Conservation (phyloP, 2,797 vertebrate species). For the Liasis olivaceus region DNA sequence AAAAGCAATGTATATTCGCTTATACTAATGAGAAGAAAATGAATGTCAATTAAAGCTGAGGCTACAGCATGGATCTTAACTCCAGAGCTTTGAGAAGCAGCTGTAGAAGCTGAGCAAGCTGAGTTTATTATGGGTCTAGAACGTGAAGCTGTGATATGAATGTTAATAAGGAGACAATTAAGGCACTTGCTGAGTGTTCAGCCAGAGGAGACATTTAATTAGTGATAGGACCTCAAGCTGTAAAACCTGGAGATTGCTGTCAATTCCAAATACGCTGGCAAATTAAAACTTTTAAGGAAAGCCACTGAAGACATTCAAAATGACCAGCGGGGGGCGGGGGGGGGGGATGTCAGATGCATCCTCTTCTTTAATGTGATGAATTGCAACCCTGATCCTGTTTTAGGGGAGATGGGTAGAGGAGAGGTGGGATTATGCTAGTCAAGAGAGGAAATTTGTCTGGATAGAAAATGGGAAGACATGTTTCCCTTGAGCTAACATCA, state of each 20-base stretch:
- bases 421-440: neutral
- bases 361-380: neutral
- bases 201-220: constrained; percentile 63
- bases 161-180: constrained; percentile 69
- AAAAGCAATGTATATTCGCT: constrained; percentile 46
- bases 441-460: neutral
- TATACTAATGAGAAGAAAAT: constrained; percentile 64
- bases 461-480: neutral
- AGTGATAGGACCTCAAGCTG: constrained; percentile 38
- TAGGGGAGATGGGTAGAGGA: neutral
- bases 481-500: neutral
- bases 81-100: constrained; percentile 48
- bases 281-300: constrained; percentile 51
- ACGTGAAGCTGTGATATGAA: constrained; percentile 62
- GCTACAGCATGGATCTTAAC: constrained; percentile 46
- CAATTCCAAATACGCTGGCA: constrained; percentile 47
- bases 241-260: constrained; percentile 54
- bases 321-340: neutral
- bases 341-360: neutral
- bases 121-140: constrained; percentile 63
- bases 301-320: constrained; percentile 1
- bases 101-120: constrained; percentile 38
- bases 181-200: constrained; percentile 54
- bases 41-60: constrained; percentile 57
- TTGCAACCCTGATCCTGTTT: neutral